Evolutionary conservation across 2,113 vertebrate genomes (phyloP), one percentile per base, ranked within the genome.

Genomic region (Hydropotes inermis): DNA sequence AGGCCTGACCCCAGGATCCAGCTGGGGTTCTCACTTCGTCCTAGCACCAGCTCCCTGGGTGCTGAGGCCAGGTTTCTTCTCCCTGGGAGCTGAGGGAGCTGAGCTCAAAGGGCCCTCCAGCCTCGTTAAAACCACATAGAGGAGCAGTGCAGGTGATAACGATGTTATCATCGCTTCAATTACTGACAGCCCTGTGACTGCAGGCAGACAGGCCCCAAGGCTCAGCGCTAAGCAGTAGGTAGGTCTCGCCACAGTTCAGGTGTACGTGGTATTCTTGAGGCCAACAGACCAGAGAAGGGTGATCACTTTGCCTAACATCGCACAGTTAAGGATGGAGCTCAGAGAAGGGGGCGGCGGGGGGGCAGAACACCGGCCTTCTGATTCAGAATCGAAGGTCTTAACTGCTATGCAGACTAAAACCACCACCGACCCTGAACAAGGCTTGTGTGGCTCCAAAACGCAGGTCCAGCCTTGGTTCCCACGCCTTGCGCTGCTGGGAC

Each of bases 221-320:
- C 58, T 70, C 10, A 0, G 57, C 0, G 5, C 57, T 14, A 19
- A 36, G 19, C 2, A 1, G 23, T 3, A 6, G 6, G 4, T 6
- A 5, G 6, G 6, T 9, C 28, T 25, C 78, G 0, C 16, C 0
- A 14, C 7, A 5, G 36, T n/a, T 23, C 81, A 83, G 33, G 47
- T 52, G 45, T 27, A 0, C 1, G 19, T 25, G 39, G 43, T 17
- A n/a, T 5, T 6, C 10, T 36, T 11, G 7, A 83, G 55, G 55
- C n/a, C 2, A 5, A 12, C 2, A 81, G 57, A 57, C 52, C 50
- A 3, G 5, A 6, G 30, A 17, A n/a, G 39, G 3, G 21, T 3
- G 5, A 0, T 30, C 45, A n/a, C 45, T 25, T 14, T 5, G n/a
- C 60, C 64, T 58, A 6, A 39, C 4, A n/a, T 8, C 79, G 23